Evolutionary conservation across 2,113 vertebrate genomes (phyloP).

Genomic region (Rana temporaria): DNA sequence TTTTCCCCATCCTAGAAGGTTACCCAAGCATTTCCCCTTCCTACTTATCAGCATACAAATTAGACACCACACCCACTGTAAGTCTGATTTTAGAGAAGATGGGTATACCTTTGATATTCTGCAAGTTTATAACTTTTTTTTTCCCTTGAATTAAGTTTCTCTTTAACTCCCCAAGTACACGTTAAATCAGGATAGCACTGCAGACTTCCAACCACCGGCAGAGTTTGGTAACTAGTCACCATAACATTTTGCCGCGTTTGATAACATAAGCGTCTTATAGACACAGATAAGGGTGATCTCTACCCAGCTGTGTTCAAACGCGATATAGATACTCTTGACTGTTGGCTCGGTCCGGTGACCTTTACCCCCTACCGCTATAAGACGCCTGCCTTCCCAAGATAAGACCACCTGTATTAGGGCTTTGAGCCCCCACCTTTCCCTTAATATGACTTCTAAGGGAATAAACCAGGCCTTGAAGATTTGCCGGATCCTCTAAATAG

Average conservation of each 20-base stretch:
- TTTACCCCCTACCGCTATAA: conserved; percentile 30
- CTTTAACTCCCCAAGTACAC: too few species aligned
- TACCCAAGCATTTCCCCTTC: too few species aligned
- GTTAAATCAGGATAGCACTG: too few species aligned
- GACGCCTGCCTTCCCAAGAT: conserved; percentile 37
- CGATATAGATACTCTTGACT: conserved; percentile 11
- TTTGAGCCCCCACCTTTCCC: not conserved
- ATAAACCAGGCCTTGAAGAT: conserved; percentile 28
- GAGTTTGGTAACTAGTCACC: not conserved
- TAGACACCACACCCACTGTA: too few species aligned
- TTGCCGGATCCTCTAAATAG: conserved; percentile 14
- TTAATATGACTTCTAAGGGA: conserved; percentile 32
- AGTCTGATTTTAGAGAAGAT: too few species aligned
- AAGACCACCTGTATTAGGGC: conserved; percentile 27
- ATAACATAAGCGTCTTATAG: not conserved
- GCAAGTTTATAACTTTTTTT: too few species aligned
- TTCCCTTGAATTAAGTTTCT: too few species aligned
- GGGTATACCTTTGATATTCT: too few species aligned
- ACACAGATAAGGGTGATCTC: not conserved
- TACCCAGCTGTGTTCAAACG: conserved; percentile 33
- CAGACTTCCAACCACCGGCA: too few species aligned
- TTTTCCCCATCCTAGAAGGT: too few species aligned
- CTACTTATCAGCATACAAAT: too few species aligned
- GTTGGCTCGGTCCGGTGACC: conserved; percentile 7
- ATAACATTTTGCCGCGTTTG: not conserved